phyloP scores from a whole-genome alignment of 2,797 vertebrate genomes.

The Enteromius radiatus region DNA sequence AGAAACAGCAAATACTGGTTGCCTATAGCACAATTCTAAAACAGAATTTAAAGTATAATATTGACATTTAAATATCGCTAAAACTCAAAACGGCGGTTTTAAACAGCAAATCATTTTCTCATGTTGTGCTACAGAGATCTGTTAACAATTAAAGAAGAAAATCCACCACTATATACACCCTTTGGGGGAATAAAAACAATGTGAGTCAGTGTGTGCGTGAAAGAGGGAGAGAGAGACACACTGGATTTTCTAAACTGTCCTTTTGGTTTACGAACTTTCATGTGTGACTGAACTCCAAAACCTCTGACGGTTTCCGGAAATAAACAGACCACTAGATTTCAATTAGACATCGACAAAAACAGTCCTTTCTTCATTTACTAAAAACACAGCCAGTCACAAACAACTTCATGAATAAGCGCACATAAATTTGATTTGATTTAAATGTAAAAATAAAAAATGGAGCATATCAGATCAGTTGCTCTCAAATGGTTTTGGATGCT shows the following conservation, averaged over 20 bases:
- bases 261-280: slow-evolving; percentile 4
- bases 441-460: not conserved
- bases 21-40: not conserved
- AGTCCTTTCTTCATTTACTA: not conserved
- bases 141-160: slow-evolving; percentile 1
- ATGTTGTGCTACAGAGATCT: no score
- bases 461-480: not conserved
- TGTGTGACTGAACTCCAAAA: slow-evolving; percentile 24
- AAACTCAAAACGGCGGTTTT: not conserved
- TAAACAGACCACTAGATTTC: slow-evolving; percentile 19
- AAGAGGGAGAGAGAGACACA: not conserved
- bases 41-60: not conserved
- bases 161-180: not conserved
- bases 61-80: not conserved
- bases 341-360: not conserved
- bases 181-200: not conserved
- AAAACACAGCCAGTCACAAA: not conserved
- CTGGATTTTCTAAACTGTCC: slow-evolving; percentile 8
- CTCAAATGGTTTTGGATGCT: not conserved
- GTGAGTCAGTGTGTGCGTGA: not conserved
- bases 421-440: not conserved
- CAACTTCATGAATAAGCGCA: not conserved
- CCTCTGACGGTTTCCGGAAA: not conserved
- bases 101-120: slow-evolving; percentile 1
- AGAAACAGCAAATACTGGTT: not conserved